Evolutionary conservation across 2,888 invertebrate genomes (phyloP).

Genomic region (Lasioglossum villosulum): DNA sequence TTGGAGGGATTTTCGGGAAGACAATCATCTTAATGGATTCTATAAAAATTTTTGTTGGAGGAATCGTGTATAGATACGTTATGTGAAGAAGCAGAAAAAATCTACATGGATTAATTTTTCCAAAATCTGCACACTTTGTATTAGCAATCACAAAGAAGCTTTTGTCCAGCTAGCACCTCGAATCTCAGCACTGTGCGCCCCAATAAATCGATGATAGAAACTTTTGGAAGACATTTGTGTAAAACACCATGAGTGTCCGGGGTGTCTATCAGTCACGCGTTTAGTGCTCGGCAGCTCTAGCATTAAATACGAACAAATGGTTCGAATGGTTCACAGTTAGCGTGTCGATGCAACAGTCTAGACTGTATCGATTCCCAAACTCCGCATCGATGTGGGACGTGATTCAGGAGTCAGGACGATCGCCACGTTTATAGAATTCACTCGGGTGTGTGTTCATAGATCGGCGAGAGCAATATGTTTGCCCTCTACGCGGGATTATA

Average conservation of each 20-base stretch:
- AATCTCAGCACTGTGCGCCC: too few relatives aligned
- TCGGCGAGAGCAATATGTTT: conserved; percentile 10
- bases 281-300: background rate
- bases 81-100: too few relatives aligned
- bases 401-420: background rate
- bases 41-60: too few relatives aligned
- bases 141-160: too few relatives aligned
- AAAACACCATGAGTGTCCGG: background rate
- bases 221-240: background rate
- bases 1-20: too few relatives aligned
- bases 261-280: background rate
- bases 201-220: too few relatives aligned
- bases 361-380: background rate
- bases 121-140: too few relatives aligned
- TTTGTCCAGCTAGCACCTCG: too few relatives aligned
- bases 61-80: too few relatives aligned
- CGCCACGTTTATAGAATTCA: background rate
- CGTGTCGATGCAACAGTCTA: background rate
- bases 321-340: background rate
- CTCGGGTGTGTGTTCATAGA: conserved; percentile 10
- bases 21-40: too few relatives aligned
- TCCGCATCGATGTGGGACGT: background rate
- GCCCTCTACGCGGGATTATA: conserved; percentile 27
- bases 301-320: background rate
- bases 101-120: too few relatives aligned